Evolutionary conservation across 2,888 invertebrate species (phyloP), one percentile per base, ranked within the genome.

Genomic region (Habrosyne pyritoides): DNA sequence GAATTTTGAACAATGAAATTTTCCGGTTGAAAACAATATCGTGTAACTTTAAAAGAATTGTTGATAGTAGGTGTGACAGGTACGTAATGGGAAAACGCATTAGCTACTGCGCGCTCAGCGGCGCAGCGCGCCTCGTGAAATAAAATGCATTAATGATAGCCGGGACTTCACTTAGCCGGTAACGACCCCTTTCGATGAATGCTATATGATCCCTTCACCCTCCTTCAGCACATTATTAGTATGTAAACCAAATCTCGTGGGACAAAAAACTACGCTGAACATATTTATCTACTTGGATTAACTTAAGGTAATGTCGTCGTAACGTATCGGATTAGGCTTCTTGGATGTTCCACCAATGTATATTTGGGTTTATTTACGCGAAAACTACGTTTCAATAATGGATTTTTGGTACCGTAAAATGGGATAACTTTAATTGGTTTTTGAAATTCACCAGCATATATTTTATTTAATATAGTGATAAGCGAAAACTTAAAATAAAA

Each of bases 81-180:
- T 87, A 42, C 42, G 18, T 42, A 88, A 87, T 88, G 85, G 79
- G 70, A 66, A 75, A 87, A 85, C 81, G 84, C 87, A 89, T 89
- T 87, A 81, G 83, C 78, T 74, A 69, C 64, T 69, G 77, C 68
- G 66, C 72, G 71, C 69, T 65, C 70, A 66, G 66, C 65, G 63
- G 70, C 71, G 67, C 63, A 73, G 69, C 72, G 65, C 68, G 69
- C 66, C 73, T 71, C 67, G 71, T 77, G 70, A 80, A 85, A 85
- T 84, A 83, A 87, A 86, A 84, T 83, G 83, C 84, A 84, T 82
- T 86, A 87, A 89, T 85, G 84, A 84, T 79, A 80, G 73, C 69
- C 62, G 63, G 67, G 58, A 66, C 68, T 63, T 66, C 54, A 64
- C 66, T 55, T 64, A 62, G 52, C 64, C 60, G 55, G 64, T 78